These are phyloP conservation scores for Parazoanthus darwini DNA, from an alignment of 92 coral and sea anemone genomes.

Conservation along the genomic window DNA sequence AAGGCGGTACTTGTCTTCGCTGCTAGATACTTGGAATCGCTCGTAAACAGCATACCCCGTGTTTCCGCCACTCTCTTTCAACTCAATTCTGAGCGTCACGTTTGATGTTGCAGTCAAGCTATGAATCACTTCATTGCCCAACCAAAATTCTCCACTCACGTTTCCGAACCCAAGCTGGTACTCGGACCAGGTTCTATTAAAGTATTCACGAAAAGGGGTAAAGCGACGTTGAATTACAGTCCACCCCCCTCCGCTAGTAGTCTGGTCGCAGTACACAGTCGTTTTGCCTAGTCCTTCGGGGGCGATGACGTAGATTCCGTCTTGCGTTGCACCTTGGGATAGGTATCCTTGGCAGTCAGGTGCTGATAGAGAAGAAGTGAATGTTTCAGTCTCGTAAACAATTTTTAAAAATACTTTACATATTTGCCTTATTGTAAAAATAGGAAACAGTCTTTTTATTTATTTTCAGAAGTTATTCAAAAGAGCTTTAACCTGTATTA, in stretches of 20 bases:
- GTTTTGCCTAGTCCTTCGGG: slow-evolving; percentile 30
- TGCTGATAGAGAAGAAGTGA: slow-evolving; percentile 23
- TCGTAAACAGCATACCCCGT: slow-evolving; percentile 33
- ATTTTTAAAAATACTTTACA: neutral
- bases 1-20: slow-evolving; percentile 40
- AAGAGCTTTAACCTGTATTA: no score
- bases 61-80: slow-evolving; percentile 13
- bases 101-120: slow-evolving; percentile 34
- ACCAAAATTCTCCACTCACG: slow-evolving; percentile 39
- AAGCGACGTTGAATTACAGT: slow-evolving; percentile 46
- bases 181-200: slow-evolving; percentile 45
- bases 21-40: slow-evolving; percentile 42
- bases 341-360: slow-evolving; percentile 42
- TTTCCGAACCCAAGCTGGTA: slow-evolving; percentile 53
- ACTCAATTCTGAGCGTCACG: slow-evolving; percentile 39
- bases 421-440: no score
- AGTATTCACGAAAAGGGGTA: slow-evolving; percentile 14
- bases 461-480: no score
- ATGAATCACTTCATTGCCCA: slow-evolving; percentile 41
- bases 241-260: slow-evolving; percentile 61
- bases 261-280: slow-evolving; percentile 49
- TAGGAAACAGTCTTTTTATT: no score
- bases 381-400: neutral
- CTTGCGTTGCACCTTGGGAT: slow-evolving; percentile 31
- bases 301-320: slow-evolving; percentile 13